Percentiles rank a stretch among this genome's conserved stretches.
Evolutionary conservation across 2,797 vertebrate species (phyloP).

Genomic region (Rhyacichthys aspro): DNA sequence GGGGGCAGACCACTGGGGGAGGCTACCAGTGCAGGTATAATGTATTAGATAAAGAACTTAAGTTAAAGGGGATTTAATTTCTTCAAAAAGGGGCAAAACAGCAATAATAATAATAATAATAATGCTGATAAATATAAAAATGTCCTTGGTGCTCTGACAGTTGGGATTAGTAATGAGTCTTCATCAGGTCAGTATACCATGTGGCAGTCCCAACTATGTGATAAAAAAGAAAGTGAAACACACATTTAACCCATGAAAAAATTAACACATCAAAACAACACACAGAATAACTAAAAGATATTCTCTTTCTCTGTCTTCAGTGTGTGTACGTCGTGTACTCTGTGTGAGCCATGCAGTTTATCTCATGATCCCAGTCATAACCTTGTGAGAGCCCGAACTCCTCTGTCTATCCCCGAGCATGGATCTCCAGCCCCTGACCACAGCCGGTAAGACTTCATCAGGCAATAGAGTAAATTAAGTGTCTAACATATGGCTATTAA

Average conservation of each 20-base stretch:
- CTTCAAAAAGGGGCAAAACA: too few relatives aligned
- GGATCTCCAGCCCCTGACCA: slow-evolving; percentile 80
- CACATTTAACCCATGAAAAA: background rate
- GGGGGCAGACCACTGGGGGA: slow-evolving; percentile 85
- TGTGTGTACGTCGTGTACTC: slow-evolving; percentile 89
- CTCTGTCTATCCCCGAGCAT: slow-evolving; percentile 81
- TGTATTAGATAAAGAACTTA: too few relatives aligned
- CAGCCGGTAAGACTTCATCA: slow-evolving; percentile 71
- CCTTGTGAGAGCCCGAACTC: slow-evolving; percentile 88
- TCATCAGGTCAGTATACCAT: too few relatives aligned
- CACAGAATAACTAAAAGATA: background rate
- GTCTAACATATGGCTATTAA: too few relatives aligned
- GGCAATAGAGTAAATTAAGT: too few relatives aligned
- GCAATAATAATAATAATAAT: too few relatives aligned
- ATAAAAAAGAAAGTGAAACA: too few relatives aligned
- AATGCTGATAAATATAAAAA: too few relatives aligned
- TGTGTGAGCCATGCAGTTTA: slow-evolving; percentile 90
- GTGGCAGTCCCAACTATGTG: too few relatives aligned
- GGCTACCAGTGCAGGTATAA: slow-evolving; percentile 94
- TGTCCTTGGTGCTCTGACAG: too few relatives aligned
- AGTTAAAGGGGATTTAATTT: too few relatives aligned
- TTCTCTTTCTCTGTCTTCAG: slow-evolving; percentile 62
- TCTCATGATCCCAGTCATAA: slow-evolving; percentile 89
- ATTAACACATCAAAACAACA: background rate
- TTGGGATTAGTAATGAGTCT: too few relatives aligned